Evolutionary conservation across 2,888 invertebrate genomes (phyloP), one percentile per base, ranked within the genome.

Genomic region (Trachelus stipa): DNA sequence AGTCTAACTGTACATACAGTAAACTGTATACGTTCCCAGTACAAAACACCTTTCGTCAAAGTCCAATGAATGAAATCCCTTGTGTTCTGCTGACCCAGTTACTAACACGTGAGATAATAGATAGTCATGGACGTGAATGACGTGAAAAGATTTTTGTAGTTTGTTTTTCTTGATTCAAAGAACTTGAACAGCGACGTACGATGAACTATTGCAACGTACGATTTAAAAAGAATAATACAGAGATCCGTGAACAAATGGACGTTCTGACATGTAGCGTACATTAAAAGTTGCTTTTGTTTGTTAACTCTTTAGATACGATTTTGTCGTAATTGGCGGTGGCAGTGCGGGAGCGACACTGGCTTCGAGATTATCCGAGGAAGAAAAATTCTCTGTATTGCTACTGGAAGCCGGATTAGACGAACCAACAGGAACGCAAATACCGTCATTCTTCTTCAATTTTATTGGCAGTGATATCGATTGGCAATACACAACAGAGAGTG

Each of bases 391-490:
- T 75, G 96, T 96, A 1, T 91, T 96, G 75, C 90, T 96, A 9
- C 90, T 96, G 68, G 96, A 96, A 93, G 96, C 96, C 79, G 96
- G 97, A 34, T 94, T 95, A 80, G 97, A 97, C 88, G 97, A 97
- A 90, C 97, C 97, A 0, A 96, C 97, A 0, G 97, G 97, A 1
- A 95, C 97, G 0, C 97, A 97, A 89, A 96, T 97, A 75, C 98
- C 98, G 0, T 97, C 97, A 3, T 96, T 97, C 95, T 97, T 97
- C 91, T 93, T 97, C 78, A 97, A 97, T 92, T 97, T 96, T 89
- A 93, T 97, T 78, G 97, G 96, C 6, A 96, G 96, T 74, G 95
- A 96, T 83, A 97, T 98, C 85, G 98, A 98, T 91, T 98, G 97
- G 97, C 94, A 95, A 35, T 98, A 95, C 91, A 94, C 94, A 83